These are phyloP conservation scores for Drosophila auraria DNA, from an alignment of 1,140 invertebrate genomes.

Conservation along the genomic window DNA sequence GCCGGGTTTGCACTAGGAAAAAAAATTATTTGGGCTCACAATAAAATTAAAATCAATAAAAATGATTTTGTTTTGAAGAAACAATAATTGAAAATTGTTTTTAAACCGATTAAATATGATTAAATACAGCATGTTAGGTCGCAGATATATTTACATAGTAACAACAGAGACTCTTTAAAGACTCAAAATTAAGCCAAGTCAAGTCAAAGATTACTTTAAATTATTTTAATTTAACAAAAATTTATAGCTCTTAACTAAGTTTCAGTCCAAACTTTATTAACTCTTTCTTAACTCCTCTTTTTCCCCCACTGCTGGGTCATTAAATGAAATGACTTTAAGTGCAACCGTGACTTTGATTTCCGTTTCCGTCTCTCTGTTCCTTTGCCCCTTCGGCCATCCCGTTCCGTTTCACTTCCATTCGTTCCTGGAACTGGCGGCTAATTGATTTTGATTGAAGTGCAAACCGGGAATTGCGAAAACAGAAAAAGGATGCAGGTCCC, in stretches of 20 bases:
- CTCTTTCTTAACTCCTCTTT: background rate
- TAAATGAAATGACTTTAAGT: conserved; percentile 17
- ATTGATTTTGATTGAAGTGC: conserved; percentile 17
- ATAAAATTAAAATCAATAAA: too few species aligned
- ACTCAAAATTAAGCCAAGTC: too few species aligned
- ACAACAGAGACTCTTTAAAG: too few species aligned
- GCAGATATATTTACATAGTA: too few species aligned
- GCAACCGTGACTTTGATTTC: conserved; percentile 22
- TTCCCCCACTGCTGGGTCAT: background rate
- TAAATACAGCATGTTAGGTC: too few species aligned
- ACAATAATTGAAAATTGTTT: too few species aligned
- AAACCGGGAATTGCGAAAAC: conserved; percentile 1
- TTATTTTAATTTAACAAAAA: too few species aligned
- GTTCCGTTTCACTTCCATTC: background rate
- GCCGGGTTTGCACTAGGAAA: background rate
- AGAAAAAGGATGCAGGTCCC: conserved; percentile 9
- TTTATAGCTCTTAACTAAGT: too few species aligned
- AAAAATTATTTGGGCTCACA: background rate
- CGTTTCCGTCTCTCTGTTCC: conserved; percentile 6
- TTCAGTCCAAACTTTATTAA: too few species aligned
- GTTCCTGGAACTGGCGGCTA: conserved; percentile 7
- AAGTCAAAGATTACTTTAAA: too few species aligned
- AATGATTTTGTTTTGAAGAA: too few species aligned
- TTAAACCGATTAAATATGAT: too few species aligned
- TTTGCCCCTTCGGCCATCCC: background rate